Conservation (phyloP, 2,113 vertebrate species). For the Plectropomus leopardus region DNA sequence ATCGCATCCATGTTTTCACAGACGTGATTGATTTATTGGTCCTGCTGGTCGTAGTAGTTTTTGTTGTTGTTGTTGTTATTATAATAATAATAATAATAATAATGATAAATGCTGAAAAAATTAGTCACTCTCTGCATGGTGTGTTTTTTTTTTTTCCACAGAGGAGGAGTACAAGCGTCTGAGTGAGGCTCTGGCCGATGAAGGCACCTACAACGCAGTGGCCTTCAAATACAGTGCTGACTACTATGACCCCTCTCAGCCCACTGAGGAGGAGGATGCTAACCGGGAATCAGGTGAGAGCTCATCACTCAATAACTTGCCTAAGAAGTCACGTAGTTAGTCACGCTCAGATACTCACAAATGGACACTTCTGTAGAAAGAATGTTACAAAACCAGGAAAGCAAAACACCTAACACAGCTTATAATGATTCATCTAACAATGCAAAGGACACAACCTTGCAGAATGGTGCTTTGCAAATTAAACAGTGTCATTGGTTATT, state of each 20-base stretch:
- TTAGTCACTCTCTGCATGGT: neutral
- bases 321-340: neutral
- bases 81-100: too few relatives aligned
- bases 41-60: too few relatives aligned
- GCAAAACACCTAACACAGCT: neutral
- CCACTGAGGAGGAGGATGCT: slow-evolving; percentile 96
- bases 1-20: too few relatives aligned
- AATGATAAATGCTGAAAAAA: too few relatives aligned
- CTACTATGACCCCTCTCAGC: slow-evolving; percentile 98
- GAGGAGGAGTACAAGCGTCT: slow-evolving; percentile 99
- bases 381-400: neutral
- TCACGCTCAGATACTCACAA: neutral
- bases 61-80: too few relatives aligned
- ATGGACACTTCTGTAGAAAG: neutral
- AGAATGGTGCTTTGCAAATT: neutral
- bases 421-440: neutral
- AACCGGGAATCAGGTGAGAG: slow-evolving; percentile 88
- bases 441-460: neutral
- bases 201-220: slow-evolving; percentile 94
- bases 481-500: neutral
- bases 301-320: neutral
- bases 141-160: slow-evolving; percentile 71
- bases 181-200: slow-evolving; percentile 96
- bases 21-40: too few relatives aligned
- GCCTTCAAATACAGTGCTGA: slow-evolving; percentile 95